Base-by-base conservation (phyloP, 2,113 vertebrate species). In the Tauraco erythrolophus region DNA sequence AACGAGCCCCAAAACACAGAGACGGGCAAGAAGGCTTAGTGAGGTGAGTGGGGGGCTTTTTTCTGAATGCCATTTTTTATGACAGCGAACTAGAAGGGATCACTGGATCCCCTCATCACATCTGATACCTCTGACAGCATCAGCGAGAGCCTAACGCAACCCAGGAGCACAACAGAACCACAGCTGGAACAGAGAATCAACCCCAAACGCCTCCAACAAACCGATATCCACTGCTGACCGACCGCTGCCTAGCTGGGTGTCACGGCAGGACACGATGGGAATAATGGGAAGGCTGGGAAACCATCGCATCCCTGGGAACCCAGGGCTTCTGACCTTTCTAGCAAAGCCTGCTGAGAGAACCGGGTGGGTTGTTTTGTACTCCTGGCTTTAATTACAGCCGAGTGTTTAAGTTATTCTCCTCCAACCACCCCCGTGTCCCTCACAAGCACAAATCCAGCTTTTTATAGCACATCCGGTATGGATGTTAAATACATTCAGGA, bases 401-500 rank as follows among this genome's bases (percentile, higher is more conserved):
- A 92, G 92, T 85, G 94, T 95, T 97, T 94, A 94, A 93, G 82
- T 97, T 96, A 85, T 76, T 97, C 92, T 94, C 95, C 88, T 93
- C 75, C 89, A 95, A 53, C 94, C 88, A 83, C 91, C 95, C 90
- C 92, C 88, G 3, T 7, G 65, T 89, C 84, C 94, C 86, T 84
- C 37, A 37, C 66, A 69, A 89, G 94, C 87, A 89, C 88, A 97
- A 95, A 98, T 94, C 64, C 21, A 60, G 90, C 95, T 98, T 98
- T 98, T 98, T 98, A 98, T 98, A 98, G 98, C 68, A 77, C 71
- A 94, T 97, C 95, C 91, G 91, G 87, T 82, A 72, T 84, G 95
- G 94, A 98, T 96, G 96, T 97, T 98, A 97, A 98, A 98, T 84
- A 91, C 95, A 94, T 71, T 43, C 95, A 97, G 97, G 98, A 98